A percentile compares a stretch with the other conserved stretches of the same genome.
phyloP scores from a whole-genome alignment of 2,797 vertebrate species.

The Lophotriccus pileatus region DNA sequence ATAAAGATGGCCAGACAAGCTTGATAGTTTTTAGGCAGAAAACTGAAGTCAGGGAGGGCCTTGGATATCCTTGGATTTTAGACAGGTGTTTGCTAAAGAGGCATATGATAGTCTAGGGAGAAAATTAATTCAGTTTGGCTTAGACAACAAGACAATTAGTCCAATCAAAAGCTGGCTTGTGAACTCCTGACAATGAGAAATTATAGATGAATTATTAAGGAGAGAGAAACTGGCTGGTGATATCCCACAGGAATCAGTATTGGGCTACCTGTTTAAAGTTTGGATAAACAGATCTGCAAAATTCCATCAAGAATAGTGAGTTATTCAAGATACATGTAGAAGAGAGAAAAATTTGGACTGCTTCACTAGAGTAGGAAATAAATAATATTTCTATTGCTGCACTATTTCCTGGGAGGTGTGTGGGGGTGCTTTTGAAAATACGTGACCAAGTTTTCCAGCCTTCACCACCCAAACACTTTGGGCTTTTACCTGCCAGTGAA shows the following conservation, averaged over 20 bases:
- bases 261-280: neutral
- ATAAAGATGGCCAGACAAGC: neutral
- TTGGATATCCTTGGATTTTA: neutral
- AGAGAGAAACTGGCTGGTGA: neutral
- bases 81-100: neutral
- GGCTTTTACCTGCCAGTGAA: neutral
- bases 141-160: neutral
- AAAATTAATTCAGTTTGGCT: slow-evolving; percentile 5
- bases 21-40: slow-evolving; percentile 16
- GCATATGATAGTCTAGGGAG: neutral
- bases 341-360: neutral
- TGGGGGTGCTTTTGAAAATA: neutral
- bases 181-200: neutral
- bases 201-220: neutral
- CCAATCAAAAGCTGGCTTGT: neutral
- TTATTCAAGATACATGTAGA: neutral
- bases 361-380: neutral
- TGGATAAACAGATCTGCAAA: neutral
- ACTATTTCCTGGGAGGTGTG: neutral
- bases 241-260: neutral
- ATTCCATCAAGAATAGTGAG: neutral
- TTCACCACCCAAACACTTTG: neutral
- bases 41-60: neutral
- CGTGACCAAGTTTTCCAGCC: neutral
- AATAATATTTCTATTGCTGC: neutral